These are phyloP conservation scores for Andinoacara biseriatus DNA, from an alignment of 2,113 vertebrate genomes.

Conservation along the genomic window DNA sequence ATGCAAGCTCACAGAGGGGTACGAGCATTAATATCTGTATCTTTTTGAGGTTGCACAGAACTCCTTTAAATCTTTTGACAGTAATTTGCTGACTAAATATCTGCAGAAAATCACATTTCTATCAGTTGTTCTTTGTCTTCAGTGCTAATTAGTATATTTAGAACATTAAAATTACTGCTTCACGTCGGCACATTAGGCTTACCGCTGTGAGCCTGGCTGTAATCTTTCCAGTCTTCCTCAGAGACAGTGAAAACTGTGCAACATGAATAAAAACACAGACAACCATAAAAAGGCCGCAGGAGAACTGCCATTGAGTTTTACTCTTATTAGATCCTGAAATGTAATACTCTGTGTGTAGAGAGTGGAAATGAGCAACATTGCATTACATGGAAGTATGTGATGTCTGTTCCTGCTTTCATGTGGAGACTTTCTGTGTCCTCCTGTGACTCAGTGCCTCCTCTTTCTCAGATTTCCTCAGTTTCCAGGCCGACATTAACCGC, in stretches of 20 bases:
- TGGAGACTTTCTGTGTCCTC: slow-evolving; percentile 57
- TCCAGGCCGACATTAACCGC: slow-evolving; percentile 64
- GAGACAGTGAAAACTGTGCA: neutral
- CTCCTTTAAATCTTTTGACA: neutral
- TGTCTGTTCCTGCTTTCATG: slow-evolving; percentile 54
- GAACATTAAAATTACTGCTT: neutral
- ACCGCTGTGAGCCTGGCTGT: neutral
- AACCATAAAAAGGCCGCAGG: slow-evolving; percentile 9
- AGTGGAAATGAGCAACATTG: slow-evolving; percentile 49
- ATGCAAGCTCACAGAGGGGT: neutral
- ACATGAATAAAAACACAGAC: slow-evolving; percentile 17
- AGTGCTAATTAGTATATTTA: neutral
- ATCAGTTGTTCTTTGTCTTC: neutral
- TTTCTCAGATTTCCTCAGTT: slow-evolving; percentile 67
- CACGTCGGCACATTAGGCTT: neutral
- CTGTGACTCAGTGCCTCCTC: slow-evolving; percentile 68
- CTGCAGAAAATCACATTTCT: neutral
- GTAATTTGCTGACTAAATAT: neutral
- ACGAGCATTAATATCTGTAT: too few relatives aligned
- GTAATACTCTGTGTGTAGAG: slow-evolving; percentile 1
- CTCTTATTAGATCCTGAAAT: slow-evolving; percentile 35
- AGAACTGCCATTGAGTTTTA: slow-evolving; percentile 5
- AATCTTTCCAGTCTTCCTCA: neutral
- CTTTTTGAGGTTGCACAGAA: neutral
- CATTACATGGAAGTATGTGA: slow-evolving; percentile 51